Evolutionary conservation across 1,140 invertebrate genomes (phyloP).

Genomic region (Drosophila miranda): DNA sequence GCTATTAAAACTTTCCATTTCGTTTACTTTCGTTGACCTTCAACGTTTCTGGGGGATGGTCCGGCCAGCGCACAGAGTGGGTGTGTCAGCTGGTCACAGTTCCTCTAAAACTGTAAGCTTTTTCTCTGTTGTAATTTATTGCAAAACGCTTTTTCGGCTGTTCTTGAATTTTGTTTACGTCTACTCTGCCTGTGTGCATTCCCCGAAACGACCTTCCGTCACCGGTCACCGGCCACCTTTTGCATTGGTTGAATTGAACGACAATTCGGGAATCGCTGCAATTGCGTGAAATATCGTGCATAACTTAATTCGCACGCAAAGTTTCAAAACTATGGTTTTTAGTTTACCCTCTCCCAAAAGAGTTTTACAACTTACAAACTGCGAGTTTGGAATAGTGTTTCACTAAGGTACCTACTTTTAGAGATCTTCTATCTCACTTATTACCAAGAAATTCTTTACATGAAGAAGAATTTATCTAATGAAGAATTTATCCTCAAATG

Average conservation of each 20-base stretch:
- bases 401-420: too few relatives aligned
- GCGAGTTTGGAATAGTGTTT: background rate
- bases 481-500: too few relatives aligned
- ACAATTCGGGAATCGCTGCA: slow-evolving; percentile 13
- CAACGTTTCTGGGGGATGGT: slow-evolving; percentile 22
- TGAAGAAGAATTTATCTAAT: too few relatives aligned
- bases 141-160: background rate
- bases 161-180: slow-evolving; percentile 12
- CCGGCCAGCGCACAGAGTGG: slow-evolving; percentile 7
- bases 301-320: slow-evolving; percentile 58
- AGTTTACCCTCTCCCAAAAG: slow-evolving; percentile 7
- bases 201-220: background rate
- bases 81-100: slow-evolving; percentile 35
- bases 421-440: too few relatives aligned
- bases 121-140: slow-evolving; percentile 3
- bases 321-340: slow-evolving; percentile 52
- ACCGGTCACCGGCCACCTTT: slow-evolving; percentile 13
- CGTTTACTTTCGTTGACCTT: slow-evolving; percentile 61
- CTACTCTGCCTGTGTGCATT: background rate
- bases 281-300: slow-evolving; percentile 66
- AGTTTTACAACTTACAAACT: background rate
- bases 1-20: slow-evolving; percentile 34
- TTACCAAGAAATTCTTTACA: too few relatives aligned
- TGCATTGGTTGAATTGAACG: slow-evolving; percentile 25
- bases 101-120: slow-evolving; percentile 47